These are phyloP conservation scores for Xestia xanthographa DNA, from an alignment of 2,888 invertebrate species.

Conservation along the genomic window DNA sequence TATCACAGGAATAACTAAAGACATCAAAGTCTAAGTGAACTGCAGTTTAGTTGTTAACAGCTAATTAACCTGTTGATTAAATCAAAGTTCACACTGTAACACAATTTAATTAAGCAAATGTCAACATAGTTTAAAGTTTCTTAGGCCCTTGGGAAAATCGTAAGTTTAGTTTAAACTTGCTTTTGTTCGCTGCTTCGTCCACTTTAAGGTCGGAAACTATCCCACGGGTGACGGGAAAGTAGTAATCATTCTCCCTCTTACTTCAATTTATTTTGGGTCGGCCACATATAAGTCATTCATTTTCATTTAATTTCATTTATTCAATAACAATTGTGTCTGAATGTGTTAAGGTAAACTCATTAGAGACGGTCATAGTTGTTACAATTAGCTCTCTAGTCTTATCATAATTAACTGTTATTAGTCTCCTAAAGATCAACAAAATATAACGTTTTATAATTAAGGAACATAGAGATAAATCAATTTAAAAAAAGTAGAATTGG, in stretches of 20 bases:
- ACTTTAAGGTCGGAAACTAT: background rate
- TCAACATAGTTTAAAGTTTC: conserved; percentile 7
- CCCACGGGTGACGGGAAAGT: background rate
- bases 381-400: too few species aligned
- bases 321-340: too few species aligned
- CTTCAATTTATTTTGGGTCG: background rate
- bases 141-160: background rate
- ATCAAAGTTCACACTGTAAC: conserved; percentile 22
- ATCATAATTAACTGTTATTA: too few species aligned
- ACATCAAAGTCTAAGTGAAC: background rate
- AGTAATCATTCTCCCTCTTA: background rate
- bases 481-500: too few species aligned
- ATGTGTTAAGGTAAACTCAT: too few species aligned
- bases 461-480: too few species aligned
- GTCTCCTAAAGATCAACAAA: too few species aligned
- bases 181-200: background rate
- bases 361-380: too few species aligned
- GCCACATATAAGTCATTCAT: background rate
- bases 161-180: background rate
- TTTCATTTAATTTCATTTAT: too few species aligned
- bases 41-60: conserved; percentile 7
- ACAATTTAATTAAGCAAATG: conserved; percentile 39
- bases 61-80: conserved; percentile 37
- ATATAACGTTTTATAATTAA: too few species aligned
- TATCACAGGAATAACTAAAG: background rate